Evolutionary conservation across 23 tunicate genomes (phyloP).

Genomic region (Phallusia fumigata): DNA sequence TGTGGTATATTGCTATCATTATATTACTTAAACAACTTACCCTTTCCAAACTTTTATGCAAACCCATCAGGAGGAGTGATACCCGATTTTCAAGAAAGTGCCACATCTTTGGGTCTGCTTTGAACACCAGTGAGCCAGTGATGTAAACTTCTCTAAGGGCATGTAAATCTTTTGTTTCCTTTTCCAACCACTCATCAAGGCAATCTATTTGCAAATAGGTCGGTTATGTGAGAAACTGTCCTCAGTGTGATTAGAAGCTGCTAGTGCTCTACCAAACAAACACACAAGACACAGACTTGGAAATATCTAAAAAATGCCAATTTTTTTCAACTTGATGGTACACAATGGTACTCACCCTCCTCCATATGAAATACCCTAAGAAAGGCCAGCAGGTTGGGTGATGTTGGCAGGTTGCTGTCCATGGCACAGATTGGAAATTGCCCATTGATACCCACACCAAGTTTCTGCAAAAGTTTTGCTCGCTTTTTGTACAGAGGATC

Average conservation of each 20-base stretch:
- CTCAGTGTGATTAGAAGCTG: no score
- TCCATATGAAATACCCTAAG: constrained; percentile 85
- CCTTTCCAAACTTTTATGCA: constrained; percentile 28
- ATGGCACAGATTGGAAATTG: constrained; percentile 43
- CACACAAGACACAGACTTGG: no score
- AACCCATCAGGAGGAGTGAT: constrained; percentile 39
- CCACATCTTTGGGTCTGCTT: constrained; percentile 60
- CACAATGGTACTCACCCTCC: constrained; percentile 56
- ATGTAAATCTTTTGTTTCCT: constrained; percentile 31
- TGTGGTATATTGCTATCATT: no score
- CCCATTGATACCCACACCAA: constrained; percentile 41
- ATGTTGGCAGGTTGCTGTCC: constrained; percentile 50
- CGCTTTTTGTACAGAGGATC: constrained; percentile 59
- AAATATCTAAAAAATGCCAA: no score
- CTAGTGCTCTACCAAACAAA: no score
- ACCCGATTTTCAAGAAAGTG: constrained; percentile 67
- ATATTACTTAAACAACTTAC: no score
- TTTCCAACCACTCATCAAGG: constrained; percentile 51
- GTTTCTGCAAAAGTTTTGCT: constrained; percentile 35
- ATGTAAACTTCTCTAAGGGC: constrained; percentile 40
- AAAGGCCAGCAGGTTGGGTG: constrained; percentile 56
- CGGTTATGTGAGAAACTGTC: not conserved
- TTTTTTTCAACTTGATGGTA: no score
- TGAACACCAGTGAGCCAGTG: constrained; percentile 12
- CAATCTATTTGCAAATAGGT: constrained; percentile 26